A percentile compares a stretch with the other conserved stretches of the same genome.
Conservation (phyloP, 1,140 invertebrate species). For the Scaptomyza graminum region DNA sequence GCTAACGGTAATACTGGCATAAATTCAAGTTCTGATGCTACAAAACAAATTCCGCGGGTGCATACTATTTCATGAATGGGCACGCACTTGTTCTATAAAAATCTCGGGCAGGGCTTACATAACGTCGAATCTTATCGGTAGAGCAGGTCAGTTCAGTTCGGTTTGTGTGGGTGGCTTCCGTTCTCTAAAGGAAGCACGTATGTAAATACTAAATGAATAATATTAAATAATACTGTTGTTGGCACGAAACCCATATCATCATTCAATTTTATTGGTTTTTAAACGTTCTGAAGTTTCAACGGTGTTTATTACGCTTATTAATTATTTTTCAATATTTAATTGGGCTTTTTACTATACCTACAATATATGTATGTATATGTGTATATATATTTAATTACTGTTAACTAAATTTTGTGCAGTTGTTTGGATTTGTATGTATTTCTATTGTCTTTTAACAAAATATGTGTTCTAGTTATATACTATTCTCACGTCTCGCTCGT, state of each 20-base stretch:
- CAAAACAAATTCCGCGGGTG: slow-evolving; percentile 54
- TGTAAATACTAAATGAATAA: slow-evolving; percentile 21
- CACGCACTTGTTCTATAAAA: slow-evolving; percentile 44
- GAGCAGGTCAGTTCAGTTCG: neutral
- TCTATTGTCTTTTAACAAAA: neutral
- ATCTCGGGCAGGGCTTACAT: slow-evolving; percentile 24
- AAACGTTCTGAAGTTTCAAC: slow-evolving; percentile 65
- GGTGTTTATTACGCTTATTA: slow-evolving; percentile 64
- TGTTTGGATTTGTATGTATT: neutral
- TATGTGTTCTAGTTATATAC: neutral
- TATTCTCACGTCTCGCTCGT: neutral
- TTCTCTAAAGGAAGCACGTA: slow-evolving; percentile 17
- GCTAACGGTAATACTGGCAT: no score
- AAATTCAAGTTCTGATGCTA: no score
- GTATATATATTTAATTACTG: neutral
- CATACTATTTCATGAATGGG: neutral
- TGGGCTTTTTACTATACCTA: neutral
- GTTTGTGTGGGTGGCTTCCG: neutral
- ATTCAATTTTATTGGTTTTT: slow-evolving; percentile 36
- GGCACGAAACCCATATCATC: slow-evolving; percentile 26
- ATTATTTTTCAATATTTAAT: slow-evolving; percentile 1
- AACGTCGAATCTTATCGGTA: slow-evolving; percentile 31
- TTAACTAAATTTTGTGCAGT: slow-evolving; percentile 1
- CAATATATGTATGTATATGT: neutral
- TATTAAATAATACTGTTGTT: slow-evolving; percentile 10